These are phyloP conservation scores for Agapostemon virescens DNA, from an alignment of 2,888 invertebrate genomes.

Conservation along the genomic window DNA sequence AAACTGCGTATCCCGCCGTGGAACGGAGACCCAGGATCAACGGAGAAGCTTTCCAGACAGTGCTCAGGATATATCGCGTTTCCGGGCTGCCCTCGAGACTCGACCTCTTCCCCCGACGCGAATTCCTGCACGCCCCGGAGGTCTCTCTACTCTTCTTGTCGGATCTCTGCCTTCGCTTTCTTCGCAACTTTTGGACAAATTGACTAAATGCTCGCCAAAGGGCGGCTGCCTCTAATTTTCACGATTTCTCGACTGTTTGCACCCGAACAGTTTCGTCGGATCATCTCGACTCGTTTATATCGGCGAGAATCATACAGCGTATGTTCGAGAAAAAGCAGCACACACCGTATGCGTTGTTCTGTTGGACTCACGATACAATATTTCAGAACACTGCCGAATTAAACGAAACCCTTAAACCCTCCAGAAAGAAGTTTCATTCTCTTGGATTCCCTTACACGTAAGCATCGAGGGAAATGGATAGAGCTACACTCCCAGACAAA, in stretches of 20 bases:
- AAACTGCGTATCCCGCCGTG: constrained; percentile 31
- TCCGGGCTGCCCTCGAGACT: constrained; percentile 69
- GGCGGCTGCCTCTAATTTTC: neutral
- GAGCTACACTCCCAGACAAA: too few species aligned
- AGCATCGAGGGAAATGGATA: neutral
- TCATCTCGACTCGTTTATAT: neutral
- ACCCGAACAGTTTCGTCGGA: neutral
- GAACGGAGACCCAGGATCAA: constrained; percentile 30
- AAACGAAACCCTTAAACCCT: too few species aligned
- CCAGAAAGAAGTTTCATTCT: neutral
- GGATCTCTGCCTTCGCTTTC: constrained; percentile 29
- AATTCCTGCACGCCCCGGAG: constrained; percentile 70
- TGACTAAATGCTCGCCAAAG: neutral
- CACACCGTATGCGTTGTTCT: neutral
- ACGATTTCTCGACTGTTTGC: neutral
- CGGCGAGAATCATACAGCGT: neutral
- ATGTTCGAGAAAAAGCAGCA: neutral
- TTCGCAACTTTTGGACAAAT: constrained; percentile 23
- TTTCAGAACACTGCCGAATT: too few species aligned
- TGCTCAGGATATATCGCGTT: constrained; percentile 69
- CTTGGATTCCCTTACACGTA: neutral
- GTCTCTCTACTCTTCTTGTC: constrained; percentile 44
- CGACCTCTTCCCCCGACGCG: constrained; percentile 65
- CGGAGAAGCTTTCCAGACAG: constrained; percentile 59
- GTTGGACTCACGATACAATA: too few species aligned